phyloP scores from a whole-genome alignment of 2,888 invertebrate genomes.

The Clanis bilineata region DNA sequence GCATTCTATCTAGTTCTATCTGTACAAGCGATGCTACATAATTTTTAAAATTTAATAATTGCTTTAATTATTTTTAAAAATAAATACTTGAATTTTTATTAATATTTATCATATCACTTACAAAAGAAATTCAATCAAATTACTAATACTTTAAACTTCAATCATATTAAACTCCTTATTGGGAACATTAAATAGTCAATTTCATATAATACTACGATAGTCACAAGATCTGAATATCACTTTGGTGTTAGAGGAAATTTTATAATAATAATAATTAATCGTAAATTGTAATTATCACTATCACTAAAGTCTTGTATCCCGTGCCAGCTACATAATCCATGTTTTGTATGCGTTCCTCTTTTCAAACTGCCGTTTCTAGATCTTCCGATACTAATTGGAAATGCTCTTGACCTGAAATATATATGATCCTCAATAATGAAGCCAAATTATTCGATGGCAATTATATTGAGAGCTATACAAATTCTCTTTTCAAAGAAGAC shows the following conservation, averaged over 20 bases:
- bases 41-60: background rate
- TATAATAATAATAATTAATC: conserved; percentile 8
- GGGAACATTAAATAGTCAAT: conserved; percentile 33
- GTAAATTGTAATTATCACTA: conserved; percentile 12
- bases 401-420: conserved; percentile 77
- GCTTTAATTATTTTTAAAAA: background rate
- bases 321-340: background rate
- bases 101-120: background rate
- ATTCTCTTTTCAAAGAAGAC: background rate
- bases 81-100: conserved; percentile 2
- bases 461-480: background rate
- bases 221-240: conserved; percentile 65
- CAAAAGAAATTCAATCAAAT: conserved; percentile 32
- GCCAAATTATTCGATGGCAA: background rate
- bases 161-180: conserved; percentile 21
- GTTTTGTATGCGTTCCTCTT: conserved; percentile 18
- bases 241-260: conserved; percentile 39
- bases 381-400: conserved; percentile 80
- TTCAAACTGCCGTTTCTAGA: conserved; percentile 76
- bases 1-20: background rate
- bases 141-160: conserved; percentile 15
- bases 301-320: conserved; percentile 20
- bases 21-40: conserved; percentile 4
- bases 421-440: conserved; percentile 26
- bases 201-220: conserved; percentile 34